Base-by-base conservation (phyloP, 2,113 vertebrate genomes). In the Calyptomena viridis region DNA sequence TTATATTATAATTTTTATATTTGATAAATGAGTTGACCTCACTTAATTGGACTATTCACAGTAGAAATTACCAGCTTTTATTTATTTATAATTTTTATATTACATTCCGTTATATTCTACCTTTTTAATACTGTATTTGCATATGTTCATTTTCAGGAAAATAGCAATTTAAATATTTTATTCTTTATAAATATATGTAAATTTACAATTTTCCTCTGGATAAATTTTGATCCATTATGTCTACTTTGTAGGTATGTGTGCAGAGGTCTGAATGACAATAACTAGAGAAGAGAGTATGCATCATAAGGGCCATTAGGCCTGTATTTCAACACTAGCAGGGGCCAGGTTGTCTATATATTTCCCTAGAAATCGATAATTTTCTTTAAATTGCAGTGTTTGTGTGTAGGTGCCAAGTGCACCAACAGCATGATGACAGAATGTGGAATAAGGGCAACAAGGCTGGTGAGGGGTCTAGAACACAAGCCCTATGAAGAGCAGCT, bases 391-490 rank as follows among this genome's bases (percentile, higher is more conserved):
- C 14, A 3, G 6, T 64, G 8, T 4, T 64, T 72, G 9, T 23
- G 3, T 52, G 13, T 63, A 49, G 37, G 7, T 52, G 8, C 44
- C 28, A 52, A 84, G 40, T 73, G 11, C 15, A 80, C n/a, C 33
- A 84, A 7, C 6, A 39, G 8, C 46, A 42, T 40, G 47, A 80
- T 16, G 13, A 20, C 71, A 49, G 13, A 0, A 0, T 47, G 27
- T 17, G 37, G 24, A 47, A 49, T 67, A 60, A 72, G 21, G 40
- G 9, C 40, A 40, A 40, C 40, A 40, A 40, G 40, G 40, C 40
- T 40, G 40, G 40, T 40, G 40, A 40, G 40, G 40, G 40, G 40
- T 40, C 40, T 40, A 13, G 13, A 40, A 40, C 40, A 40, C 40
- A 40, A 40, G 40, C 40, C 40, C 40, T 40, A 40, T 40, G 40